Evolutionary conservation across 2,888 invertebrate species (phyloP), one percentile per base, ranked within the genome.

Genomic region (Drosophila limbata): DNA sequence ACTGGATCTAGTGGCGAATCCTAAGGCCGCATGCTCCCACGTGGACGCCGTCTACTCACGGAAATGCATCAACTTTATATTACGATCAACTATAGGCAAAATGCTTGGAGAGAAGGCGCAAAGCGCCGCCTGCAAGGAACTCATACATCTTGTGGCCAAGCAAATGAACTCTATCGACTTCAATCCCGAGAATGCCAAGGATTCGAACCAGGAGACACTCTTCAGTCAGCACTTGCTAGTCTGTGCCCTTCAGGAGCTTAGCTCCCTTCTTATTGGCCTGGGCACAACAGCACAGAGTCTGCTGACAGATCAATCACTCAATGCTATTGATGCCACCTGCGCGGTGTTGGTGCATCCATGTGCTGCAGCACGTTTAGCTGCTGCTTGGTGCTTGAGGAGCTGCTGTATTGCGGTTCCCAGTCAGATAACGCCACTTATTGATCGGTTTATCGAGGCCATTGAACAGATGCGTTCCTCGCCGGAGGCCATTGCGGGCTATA

Each of bases 51-150:
- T 99, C 2, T 98, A 99, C 92, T 98, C 99, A 0, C 95, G 99
- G 80, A 98, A 98, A 93, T 99, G 99, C 92, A 97, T 99, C 69
- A 97, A 97, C 91, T 99, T 98, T 92, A 98, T 99, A 79, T 93
- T 99, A 61, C 95, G 98, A 52, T 96, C 97, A 71, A 96, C 98
- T 1, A 94, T 99, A 39, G 98, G 99, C 0, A 96, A 97, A 91
- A 96, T 99, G 95, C 94, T 99, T 21, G 97, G 98, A 0, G 99
- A 99, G 93, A 98, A 98, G 87, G 98, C 99, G 9, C 99, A 99
- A 93, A 96, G 97, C 33, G 96, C 97, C 0, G 99, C 99, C 0
- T 97, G 98, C 90, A 97, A 98, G 90, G 98, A 99, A 93, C 96
- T 99, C 59, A 96, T 98, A 75, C 96, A 96, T 79, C 96, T 98